Conservation (phyloP, 2,113 vertebrate genomes). For the Phocoena phocoena region DNA sequence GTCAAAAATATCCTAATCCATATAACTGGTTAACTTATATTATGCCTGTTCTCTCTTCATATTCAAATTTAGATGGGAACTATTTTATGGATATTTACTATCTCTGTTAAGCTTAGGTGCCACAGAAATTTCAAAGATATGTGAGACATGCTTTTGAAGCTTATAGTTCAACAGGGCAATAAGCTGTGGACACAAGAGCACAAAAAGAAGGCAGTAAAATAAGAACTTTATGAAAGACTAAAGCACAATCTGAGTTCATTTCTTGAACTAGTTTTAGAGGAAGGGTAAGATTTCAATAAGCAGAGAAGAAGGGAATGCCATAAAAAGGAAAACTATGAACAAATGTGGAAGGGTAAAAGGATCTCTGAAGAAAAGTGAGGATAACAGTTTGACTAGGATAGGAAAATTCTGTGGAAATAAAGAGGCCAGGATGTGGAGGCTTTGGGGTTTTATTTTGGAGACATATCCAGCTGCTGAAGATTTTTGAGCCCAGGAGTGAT, state of each 20-base stretch:
- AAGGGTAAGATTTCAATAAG: slow-evolving; percentile 29
- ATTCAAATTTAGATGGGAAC: neutral
- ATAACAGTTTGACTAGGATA: neutral
- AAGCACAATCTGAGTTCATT: neutral
- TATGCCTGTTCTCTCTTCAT: neutral
- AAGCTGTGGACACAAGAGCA: neutral
- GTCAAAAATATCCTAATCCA: slow-evolving; percentile 1
- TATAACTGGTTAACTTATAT: neutral
- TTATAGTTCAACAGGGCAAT: neutral
- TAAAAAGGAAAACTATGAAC: slow-evolving; percentile 37
- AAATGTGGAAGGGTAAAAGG: neutral
- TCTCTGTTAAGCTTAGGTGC: neutral
- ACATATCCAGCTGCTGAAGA: slow-evolving; percentile 21
- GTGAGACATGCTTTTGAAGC: neutral
- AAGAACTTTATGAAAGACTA: slow-evolving; percentile 5
- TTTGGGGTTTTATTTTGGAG: neutral
- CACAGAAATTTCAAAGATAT: neutral
- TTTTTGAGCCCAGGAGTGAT: neutral
- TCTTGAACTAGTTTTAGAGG: slow-evolving; percentile 25
- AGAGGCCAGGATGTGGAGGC: neutral
- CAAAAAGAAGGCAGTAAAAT: neutral
- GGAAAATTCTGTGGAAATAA: slow-evolving; percentile 30
- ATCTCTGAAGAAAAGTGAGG: slow-evolving; percentile 34
- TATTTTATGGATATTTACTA: neutral
- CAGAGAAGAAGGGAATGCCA: slow-evolving; percentile 16